Conservation (phyloP, 2,797 vertebrate genomes). For the Amazona finschi region DNA sequence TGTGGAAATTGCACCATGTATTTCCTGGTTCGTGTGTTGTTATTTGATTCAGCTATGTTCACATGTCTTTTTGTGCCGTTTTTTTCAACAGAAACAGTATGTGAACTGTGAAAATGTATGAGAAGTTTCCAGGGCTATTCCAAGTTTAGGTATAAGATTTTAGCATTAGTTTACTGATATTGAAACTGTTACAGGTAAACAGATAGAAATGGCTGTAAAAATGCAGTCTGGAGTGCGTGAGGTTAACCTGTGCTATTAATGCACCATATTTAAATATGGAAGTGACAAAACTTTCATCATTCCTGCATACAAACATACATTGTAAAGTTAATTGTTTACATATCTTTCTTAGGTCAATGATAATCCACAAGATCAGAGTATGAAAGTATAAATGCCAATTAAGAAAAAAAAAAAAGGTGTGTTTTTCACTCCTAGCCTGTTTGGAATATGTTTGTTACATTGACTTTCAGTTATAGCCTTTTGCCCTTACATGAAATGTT, state of each 20-base stretch:
- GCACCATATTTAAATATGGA: not conserved
- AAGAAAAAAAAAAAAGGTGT: too few relatives aligned
- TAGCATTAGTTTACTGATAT: not conserved
- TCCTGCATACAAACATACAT: not conserved
- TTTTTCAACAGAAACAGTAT: not conserved
- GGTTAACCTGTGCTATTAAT: not conserved
- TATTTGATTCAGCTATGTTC: not conserved
- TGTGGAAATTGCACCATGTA: not conserved
- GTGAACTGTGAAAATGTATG: not conserved
- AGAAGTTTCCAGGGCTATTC: not conserved
- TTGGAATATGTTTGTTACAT: rapidly evolving
- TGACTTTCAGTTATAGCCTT: not conserved
- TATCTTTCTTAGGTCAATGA: not conserved
- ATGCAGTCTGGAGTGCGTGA: not conserved
- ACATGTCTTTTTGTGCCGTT: not conserved
- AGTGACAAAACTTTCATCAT: not conserved
- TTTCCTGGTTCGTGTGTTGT: not conserved
- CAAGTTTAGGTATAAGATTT: not conserved
- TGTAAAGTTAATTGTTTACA: not conserved
- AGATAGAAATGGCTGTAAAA: not conserved
- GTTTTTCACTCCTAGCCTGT: not conserved
- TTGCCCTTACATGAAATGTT: not conserved
- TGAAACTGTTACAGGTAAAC: not conserved
- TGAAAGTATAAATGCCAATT: not conserved
- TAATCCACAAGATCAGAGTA: not conserved